Percentiles rank a stretch among this genome's conserved stretches.
Conservation (phyloP, 1,140 invertebrate species). For the Drosophila pseudoobscura region DNA sequence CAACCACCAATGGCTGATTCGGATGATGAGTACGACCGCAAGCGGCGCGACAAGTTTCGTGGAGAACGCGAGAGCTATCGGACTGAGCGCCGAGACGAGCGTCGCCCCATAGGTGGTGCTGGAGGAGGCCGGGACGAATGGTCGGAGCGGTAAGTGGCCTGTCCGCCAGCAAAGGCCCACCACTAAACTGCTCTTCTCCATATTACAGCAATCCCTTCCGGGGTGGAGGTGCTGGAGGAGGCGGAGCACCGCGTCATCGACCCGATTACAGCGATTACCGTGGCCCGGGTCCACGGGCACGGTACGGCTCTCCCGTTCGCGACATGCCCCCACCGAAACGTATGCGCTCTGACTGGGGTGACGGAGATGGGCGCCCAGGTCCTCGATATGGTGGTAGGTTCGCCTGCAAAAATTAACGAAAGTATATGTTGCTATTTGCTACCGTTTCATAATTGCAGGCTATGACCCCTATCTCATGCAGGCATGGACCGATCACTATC, state of each 20-base stretch:
- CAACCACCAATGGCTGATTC: constrained; percentile 91
- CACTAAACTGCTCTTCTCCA: constrained; percentile 9
- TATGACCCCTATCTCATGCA: constrained; percentile 80
- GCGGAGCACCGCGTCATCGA: constrained; percentile 83
- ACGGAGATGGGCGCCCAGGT: constrained; percentile 73
- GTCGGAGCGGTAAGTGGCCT: constrained; percentile 86
- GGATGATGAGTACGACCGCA: constrained; percentile 95
- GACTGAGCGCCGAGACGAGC: constrained; percentile 89
- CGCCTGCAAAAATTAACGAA: not conserved
- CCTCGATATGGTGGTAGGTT: constrained; percentile 83
- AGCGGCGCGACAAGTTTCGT: constrained; percentile 94
- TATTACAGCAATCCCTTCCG: constrained; percentile 74
- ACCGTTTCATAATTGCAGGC: constrained; percentile 34
- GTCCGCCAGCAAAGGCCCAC: not conserved
- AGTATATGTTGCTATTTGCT: not conserved
- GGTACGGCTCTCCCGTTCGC: constrained; percentile 89
- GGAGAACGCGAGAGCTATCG: constrained; percentile 93
- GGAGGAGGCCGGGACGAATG: constrained; percentile 88
- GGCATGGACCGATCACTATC: constrained; percentile 81
- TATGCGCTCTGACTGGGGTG: constrained; percentile 90
- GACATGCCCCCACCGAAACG: constrained; percentile 93
- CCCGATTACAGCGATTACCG: constrained; percentile 90
- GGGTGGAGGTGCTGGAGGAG: constrained; percentile 81
- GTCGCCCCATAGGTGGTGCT: constrained; percentile 77
- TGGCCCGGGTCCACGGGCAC: constrained; percentile 84